These are phyloP conservation scores for Corydoras maculifer DNA, from an alignment of 2,113 vertebrate genomes.

Conservation along the genomic window DNA sequence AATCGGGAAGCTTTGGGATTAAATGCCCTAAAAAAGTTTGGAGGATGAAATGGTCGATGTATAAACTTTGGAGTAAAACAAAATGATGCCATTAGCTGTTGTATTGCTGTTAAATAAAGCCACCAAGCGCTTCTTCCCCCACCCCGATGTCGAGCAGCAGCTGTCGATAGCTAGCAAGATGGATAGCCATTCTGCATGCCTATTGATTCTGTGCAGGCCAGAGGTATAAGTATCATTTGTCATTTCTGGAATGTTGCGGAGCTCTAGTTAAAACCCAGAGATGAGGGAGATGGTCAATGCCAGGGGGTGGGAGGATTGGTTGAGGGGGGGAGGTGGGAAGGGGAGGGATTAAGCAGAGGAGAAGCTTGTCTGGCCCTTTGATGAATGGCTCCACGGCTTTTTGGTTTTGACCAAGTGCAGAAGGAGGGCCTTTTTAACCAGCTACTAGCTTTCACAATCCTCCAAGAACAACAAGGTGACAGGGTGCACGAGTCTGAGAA, in stretches of 20 bases:
- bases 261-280: conserved; percentile 92
- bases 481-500: conserved; percentile 49
- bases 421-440: conserved; percentile 77
- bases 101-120: conserved; percentile 56
- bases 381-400: conserved; percentile 87
- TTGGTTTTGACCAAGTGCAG: conserved; percentile 83
- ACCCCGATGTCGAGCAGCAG: conserved; percentile 53
- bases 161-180: conserved; percentile 85
- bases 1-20: not conserved
- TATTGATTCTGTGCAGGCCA: conserved; percentile 91
- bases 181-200: conserved; percentile 81
- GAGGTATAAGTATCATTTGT: conserved; percentile 89
- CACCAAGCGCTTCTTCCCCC: conserved; percentile 57
- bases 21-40: conserved; percentile 15
- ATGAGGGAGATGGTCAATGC: conserved; percentile 61
- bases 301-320: conserved; percentile 54
- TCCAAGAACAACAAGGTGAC: conserved; percentile 94
- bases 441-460: conserved; percentile 90
- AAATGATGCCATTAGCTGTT: conserved; percentile 38
- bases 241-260: conserved; percentile 96
- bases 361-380: conserved; percentile 79
- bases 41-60: conserved; percentile 20
- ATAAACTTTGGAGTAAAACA: conserved; percentile 34
- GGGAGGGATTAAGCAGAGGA: conserved; percentile 51
- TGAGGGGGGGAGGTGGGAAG: no score